Conservation (phyloP, 92 coral and sea anemone species). For the Paramuricea clavata region DNA sequence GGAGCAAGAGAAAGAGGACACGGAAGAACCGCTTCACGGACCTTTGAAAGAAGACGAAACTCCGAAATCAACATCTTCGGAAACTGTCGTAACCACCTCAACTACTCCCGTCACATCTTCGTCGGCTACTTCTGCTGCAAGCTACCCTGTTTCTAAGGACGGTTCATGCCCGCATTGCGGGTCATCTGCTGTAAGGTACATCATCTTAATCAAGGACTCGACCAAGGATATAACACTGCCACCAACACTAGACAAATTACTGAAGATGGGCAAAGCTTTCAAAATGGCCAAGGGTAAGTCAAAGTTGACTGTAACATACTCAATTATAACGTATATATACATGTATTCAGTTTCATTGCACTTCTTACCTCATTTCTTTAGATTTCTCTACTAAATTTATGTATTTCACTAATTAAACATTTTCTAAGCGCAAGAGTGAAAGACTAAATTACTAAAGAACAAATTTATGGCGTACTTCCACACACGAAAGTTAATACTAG, state of each 20-base stretch:
- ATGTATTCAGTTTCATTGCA: too few relatives aligned
- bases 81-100: constrained; percentile 27
- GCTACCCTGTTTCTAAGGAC: constrained; percentile 85
- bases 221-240: constrained; percentile 83
- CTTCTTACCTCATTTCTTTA: too few relatives aligned
- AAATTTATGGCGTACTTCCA: too few relatives aligned
- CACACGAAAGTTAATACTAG: too few relatives aligned
- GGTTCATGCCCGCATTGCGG: constrained; percentile 93
- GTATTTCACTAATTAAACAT: too few relatives aligned
- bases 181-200: constrained; percentile 84
- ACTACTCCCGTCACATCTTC: not conserved
- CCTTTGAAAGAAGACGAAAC: not conserved
- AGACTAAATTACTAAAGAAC: too few relatives aligned
- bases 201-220: constrained; percentile 77
- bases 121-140: constrained; percentile 26
- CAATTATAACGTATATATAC: not conserved
- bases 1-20: constrained; percentile 75
- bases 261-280: constrained; percentile 86
- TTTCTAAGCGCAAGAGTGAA: too few relatives aligned
- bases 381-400: too few relatives aligned
- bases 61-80: constrained; percentile 24
- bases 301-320: too few relatives aligned
- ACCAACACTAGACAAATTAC: constrained; percentile 75
- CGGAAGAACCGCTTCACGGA: not conserved
- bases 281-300: constrained; percentile 98